Base-by-base conservation (phyloP, 2,113 vertebrate genomes). In the Xenopus laevis region DNA sequence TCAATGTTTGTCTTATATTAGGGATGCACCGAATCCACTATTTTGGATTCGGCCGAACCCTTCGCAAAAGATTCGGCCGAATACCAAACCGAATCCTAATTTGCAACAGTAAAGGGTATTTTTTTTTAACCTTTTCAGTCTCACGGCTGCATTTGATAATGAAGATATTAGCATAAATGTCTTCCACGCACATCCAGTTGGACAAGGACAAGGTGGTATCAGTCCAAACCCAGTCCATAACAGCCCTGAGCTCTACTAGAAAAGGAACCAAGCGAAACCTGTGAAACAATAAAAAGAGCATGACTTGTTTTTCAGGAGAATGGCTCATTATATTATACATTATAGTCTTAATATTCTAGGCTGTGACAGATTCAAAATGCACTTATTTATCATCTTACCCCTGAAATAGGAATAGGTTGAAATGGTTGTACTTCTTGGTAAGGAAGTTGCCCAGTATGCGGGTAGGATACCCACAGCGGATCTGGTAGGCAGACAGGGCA, bases 171-270 rank as follows among this genome's bases (percentile, higher is more conserved):
- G 97, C 97, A 0, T 98, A 99, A 81, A 99, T 97, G 83, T 99
- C 97, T 81, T 99, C 97, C 75, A 99, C 96, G 0, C 97, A 98
- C 96, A 99, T 99, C 97, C 97, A 99, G 91, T 92, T 91, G 33
- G 96, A 96, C 53, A 98, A 89, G 68, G 95, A 97, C 62, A 99
- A 85, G 0, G 97, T 98, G 68, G 97, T 99, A 79, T 99, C 97
- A 0, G 97, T 99, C 95, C 97, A 99, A 13, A 99, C 97, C 97
- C 97, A 99, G 85, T 99, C 97, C 97, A 99, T 99, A 69, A 98
- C 94, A 0, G 97, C 97, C 0, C 97, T 87, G 66, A 99, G 90
- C 87, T 99, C 97, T 76, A 99, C 96, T 83, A 99, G 70, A 85
- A 99, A 99, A 0, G 97, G 97, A 71, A 99, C 96, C 0, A 98